Evolutionary conservation across 2,797 vertebrate genomes (phyloP).

Genomic region (Sebastes goodei): DNA sequence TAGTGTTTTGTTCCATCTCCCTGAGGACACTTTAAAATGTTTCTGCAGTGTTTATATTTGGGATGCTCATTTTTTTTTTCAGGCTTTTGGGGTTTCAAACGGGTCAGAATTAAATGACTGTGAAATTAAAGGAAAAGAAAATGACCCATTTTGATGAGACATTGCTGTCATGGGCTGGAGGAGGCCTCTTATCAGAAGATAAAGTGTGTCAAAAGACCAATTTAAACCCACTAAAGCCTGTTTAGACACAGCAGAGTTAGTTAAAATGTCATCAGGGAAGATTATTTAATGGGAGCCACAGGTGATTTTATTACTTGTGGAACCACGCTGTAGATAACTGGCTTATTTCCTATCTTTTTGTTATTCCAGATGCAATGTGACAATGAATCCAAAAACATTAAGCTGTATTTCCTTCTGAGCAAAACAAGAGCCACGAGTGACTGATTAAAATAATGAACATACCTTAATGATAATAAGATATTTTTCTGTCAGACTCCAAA

Average conservation of each 20-base stretch:
- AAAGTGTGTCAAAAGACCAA: conserved; percentile 22
- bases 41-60: conserved; percentile 12
- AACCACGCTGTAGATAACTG: not conserved
- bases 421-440: not conserved
- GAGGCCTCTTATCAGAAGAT: conserved; percentile 31
- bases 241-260: conserved; percentile 21
- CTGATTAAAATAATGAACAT: conserved; percentile 2
- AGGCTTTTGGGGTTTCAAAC: not conserved
- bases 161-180: conserved; percentile 2
- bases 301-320: conserved; percentile 6
- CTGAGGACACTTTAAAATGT: not conserved
- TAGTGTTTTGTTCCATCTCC: not conserved
- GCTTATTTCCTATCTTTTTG: not conserved
- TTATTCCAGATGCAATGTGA: not conserved
- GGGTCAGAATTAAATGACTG: conserved; percentile 39
- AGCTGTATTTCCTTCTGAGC: not conserved
- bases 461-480: not conserved
- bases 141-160: conserved; percentile 22
- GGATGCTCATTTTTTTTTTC: not conserved
- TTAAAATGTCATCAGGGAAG: conserved; percentile 12
- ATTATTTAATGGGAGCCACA: conserved; percentile 11
- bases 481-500: not conserved
- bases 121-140: conserved; percentile 36
- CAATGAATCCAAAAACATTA: not conserved
- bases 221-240: conserved; percentile 13